A percentile compares a stretch with the other conserved stretches of the same genome.
phyloP scores from a whole-genome alignment of 2,113 vertebrate genomes.

The Catharus minimus region DNA sequence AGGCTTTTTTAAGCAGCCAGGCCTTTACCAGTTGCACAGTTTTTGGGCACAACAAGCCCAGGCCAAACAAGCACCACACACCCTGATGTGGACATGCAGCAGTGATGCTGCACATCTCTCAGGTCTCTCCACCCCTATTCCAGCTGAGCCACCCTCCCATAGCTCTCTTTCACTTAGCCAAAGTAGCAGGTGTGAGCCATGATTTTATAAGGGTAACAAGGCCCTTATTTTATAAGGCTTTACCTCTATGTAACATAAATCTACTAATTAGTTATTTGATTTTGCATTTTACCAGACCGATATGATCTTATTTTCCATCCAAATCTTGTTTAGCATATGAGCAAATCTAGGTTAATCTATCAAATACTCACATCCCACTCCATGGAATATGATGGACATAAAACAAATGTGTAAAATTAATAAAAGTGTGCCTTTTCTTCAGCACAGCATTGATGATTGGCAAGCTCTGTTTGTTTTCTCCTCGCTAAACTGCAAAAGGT shows the following conservation, averaged over 20 bases:
- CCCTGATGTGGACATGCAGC: rapidly evolving
- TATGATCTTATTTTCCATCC: not conserved
- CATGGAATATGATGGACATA: not conserved
- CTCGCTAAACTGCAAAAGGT: not conserved
- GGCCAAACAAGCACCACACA: not conserved
- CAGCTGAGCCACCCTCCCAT: not conserved
- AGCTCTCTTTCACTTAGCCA: not conserved
- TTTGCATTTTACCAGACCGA: not conserved
- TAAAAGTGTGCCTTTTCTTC: not conserved
- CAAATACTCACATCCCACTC: not conserved
- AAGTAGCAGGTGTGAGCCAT: not conserved
- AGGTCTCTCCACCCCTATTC: not conserved
- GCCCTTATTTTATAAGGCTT: not conserved
- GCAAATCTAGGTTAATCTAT: not conserved
- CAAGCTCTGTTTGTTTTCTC: not conserved
- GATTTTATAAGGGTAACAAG: not conserved
- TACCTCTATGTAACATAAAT: too few species aligned
- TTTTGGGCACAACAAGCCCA: not conserved
- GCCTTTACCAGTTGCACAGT: not conserved
- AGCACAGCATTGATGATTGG: not conserved
- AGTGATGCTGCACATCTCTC: not conserved
- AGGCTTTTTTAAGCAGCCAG: not conserved
- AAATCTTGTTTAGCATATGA: not conserved
- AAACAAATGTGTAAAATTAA: not conserved
- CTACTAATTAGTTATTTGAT: not conserved